Base-by-base conservation (phyloP, 2,888 invertebrate genomes). In the Lysandra bellargus region DNA sequence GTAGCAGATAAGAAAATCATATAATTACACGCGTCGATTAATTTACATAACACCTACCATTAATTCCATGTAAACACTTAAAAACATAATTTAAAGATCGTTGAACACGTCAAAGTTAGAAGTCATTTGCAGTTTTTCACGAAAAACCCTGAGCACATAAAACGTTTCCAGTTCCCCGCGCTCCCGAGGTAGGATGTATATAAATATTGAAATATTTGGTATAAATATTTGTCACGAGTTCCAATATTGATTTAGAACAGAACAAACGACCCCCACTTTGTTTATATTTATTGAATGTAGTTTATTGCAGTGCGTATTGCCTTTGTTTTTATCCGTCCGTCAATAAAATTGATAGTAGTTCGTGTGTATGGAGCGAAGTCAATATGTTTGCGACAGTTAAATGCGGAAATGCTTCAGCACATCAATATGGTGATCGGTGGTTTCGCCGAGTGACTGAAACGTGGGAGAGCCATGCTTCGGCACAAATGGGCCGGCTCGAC, bases 161-260 rank as follows among this genome's bases (percentile, higher is more conserved):
- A 33, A 69, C 33, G 37, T 69, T 69, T 64, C 33, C 69, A 37
- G 69, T 64, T 5, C 33, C 0, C 5, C 33, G 69, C 12, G 12
- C 69, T 6, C 53, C 23, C 23, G 33, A 76, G 33, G 53, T 33
- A 76, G 76, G 53, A 30, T 76, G 30, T 75, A 12, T 30, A 76
- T 76, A 30, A 76, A 53, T 76, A 76, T 76, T 53, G 76, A 57
- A 76, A 57, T 76, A 33, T 76, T 57, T 76, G 76, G 57, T 30
- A 57, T 76, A 76, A 76, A 76, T 76, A 76, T 76, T 76, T 76
- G 76, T 76, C 33, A 57, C 76, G 33, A 33, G 53, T 7, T 33
- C 33, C 76, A 7, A 53, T 76, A 76, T 76, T 76, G 76, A 76
- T 76, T 76, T 33, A 17, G 53, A 75, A 17, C 53, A 57, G 23